Evolutionary conservation across 2,888 invertebrate species (phyloP).

Genomic region (Drosophila limbata): DNA sequence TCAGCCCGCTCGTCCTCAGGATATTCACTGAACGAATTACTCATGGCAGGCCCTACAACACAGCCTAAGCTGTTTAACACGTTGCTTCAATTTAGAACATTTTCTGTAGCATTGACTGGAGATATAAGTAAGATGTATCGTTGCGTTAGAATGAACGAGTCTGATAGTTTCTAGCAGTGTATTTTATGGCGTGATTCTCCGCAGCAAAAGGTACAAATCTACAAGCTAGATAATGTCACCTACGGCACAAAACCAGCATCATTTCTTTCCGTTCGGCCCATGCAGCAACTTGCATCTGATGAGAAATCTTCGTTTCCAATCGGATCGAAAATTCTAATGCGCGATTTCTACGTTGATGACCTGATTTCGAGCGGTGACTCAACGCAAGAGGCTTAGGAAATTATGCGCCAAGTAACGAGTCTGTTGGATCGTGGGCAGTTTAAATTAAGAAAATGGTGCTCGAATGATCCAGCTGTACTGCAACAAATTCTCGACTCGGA

Average conservation of each 20-base stretch:
- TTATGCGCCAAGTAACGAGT: no score
- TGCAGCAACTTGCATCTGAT: no score
- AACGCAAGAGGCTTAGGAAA: no score
- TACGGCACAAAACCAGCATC: slow-evolving; percentile 12
- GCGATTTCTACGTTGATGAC: no score
- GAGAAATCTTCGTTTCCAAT: no score
- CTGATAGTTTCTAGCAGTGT: slow-evolving; percentile 2
- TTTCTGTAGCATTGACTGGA: neutral
- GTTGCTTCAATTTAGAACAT: neutral
- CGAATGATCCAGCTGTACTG: no score
- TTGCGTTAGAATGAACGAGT: neutral
- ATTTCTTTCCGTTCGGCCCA: neutral
- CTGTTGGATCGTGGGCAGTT: no score
- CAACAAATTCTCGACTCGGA: neutral
- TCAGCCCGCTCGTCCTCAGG: slow-evolving; percentile 1
- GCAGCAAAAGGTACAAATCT: neutral
- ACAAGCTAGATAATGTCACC: slow-evolving; percentile 9
- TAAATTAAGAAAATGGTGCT: no score
- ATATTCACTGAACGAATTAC: slow-evolving; percentile 4
- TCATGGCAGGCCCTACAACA: slow-evolving; percentile 7
- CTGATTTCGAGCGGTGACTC: no score
- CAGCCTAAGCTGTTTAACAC: neutral
- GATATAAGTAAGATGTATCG: slow-evolving; percentile 20
- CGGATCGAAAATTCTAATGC: no score
- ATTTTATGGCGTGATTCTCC: slow-evolving; percentile 10